phyloP scores from a whole-genome alignment of 2,113 vertebrate species.

The Haemorhous mexicanus region DNA sequence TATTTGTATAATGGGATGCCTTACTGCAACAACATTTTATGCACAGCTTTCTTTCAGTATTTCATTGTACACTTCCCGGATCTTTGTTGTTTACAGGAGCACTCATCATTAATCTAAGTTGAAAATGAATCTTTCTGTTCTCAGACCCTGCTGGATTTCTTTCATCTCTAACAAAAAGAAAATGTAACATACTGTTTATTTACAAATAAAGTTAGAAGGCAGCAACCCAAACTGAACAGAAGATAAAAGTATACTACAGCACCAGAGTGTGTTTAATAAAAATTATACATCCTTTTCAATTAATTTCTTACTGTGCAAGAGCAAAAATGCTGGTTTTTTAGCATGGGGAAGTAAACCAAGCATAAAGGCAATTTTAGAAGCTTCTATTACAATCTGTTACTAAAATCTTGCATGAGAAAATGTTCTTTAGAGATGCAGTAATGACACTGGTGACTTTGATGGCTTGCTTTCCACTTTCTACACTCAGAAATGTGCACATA shows the following conservation, averaged over 20 bases:
- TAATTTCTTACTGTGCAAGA: background rate
- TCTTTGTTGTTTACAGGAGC: background rate
- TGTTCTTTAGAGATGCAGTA: background rate
- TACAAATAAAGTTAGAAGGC: background rate
- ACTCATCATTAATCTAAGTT: background rate
- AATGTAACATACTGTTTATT: rapidly evolving
- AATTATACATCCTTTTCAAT: background rate
- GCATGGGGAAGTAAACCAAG: background rate
- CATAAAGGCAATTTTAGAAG: background rate
- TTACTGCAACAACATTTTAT: background rate
- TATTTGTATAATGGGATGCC: background rate
- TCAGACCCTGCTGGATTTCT: background rate
- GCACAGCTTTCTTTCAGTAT: background rate
- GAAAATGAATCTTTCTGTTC: background rate
- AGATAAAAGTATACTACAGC: background rate
- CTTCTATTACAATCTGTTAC: background rate
- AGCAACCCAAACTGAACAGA: background rate
- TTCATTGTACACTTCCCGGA: background rate
- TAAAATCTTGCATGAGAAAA: background rate
- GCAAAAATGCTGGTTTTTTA: background rate
- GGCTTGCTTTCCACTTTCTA: background rate
- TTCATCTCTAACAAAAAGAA: background rate
- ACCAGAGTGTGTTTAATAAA: background rate
- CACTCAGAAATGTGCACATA: background rate
- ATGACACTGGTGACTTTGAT: background rate